These are phyloP conservation scores for Pogonomyrmex barbatus DNA, from an alignment of 1,140 invertebrate species.

Conservation along the genomic window DNA sequence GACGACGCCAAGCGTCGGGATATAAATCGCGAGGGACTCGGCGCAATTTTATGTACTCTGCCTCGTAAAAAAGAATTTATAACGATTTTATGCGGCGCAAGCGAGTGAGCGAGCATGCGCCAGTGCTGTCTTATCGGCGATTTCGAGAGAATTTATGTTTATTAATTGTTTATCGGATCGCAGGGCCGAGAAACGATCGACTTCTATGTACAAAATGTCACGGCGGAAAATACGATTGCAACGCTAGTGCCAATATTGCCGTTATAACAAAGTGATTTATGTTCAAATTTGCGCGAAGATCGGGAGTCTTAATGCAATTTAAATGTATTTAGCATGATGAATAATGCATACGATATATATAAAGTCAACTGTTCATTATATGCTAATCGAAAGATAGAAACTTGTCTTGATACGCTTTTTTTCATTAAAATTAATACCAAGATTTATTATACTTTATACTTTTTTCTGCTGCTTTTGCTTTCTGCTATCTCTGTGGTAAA, in stretches of 20 bases:
- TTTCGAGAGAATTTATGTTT: conserved; percentile 60
- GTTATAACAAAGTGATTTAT: conserved; percentile 47
- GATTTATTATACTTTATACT: not conserved
- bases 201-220: conserved; percentile 36
- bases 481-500: not conserved
- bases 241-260: conserved; percentile 32
- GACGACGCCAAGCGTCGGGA: conserved; percentile 49
- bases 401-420: not conserved
- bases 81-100: conserved; percentile 58
- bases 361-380: not conserved
- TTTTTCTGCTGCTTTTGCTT: not conserved
- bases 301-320: conserved; percentile 32
- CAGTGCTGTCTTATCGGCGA: conserved; percentile 37
- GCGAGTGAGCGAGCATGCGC: conserved; percentile 32
- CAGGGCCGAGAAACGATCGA: conserved; percentile 39
- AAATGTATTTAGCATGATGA: conserved; percentile 8
- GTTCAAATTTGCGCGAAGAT: conserved; percentile 26
- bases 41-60: conserved; percentile 62
- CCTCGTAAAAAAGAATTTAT: conserved; percentile 66
- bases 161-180: conserved; percentile 64
- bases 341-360: conserved; percentile 1
- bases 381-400: not conserved
- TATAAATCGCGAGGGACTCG: conserved; percentile 59
- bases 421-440: conserved; percentile 2
- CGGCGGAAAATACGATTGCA: conserved; percentile 25